Evolutionary conservation across 2,113 vertebrate genomes (phyloP).

Genomic region (Saccopteryx bilineata): DNA sequence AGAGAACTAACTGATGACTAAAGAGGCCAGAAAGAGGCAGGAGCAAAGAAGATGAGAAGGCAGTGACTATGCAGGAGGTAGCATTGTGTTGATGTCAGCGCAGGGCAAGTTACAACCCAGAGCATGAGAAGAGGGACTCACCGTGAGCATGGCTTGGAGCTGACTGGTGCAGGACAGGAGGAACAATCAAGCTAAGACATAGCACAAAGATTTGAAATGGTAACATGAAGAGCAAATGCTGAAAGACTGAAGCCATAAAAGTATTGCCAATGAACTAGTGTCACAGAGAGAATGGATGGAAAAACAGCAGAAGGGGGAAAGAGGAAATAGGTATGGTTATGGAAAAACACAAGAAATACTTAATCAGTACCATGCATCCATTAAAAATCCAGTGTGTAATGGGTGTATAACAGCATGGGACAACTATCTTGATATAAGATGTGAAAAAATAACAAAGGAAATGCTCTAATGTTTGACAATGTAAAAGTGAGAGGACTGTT

Average conservation of each 20-base stretch:
- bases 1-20: background rate
- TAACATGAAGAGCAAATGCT: background rate
- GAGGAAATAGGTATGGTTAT: background rate
- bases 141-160: background rate
- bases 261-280: background rate
- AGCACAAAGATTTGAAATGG: background rate
- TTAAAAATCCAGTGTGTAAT: background rate
- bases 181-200: background rate
- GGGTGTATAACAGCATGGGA: background rate
- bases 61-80: background rate
- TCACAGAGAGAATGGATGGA: background rate
- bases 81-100: background rate
- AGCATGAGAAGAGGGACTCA: rapidly evolving
- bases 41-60: background rate
- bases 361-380: background rate
- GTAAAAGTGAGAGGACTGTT: background rate
- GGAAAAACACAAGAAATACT: background rate
- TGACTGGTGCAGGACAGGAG: background rate
- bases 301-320: background rate
- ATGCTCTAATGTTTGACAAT: background rate
- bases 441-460: background rate
- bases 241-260: background rate
- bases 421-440: background rate
- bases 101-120: background rate
- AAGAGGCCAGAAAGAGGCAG: background rate